Conservation (phyloP, 2,888 invertebrate genomes). For the Drosophila dives region DNA sequence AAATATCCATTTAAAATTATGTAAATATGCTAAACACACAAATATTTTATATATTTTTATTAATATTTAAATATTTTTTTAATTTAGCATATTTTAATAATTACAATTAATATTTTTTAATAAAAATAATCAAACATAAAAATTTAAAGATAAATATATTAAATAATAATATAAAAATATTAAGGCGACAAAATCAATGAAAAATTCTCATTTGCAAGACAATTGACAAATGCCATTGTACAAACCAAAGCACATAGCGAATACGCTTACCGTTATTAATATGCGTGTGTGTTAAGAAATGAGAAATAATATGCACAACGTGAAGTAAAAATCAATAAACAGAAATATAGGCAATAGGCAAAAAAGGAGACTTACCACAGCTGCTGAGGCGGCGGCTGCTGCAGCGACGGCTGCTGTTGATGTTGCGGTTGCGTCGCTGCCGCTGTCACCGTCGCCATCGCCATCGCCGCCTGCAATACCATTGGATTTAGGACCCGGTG, state of each 20-base stretch:
- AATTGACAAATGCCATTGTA: neutral
- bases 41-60: neutral
- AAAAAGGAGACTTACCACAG: conserved; percentile 76
- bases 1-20: neutral
- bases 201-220: neutral
- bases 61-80: neutral
- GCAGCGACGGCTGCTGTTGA: conserved; percentile 14
- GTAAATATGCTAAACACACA: neutral
- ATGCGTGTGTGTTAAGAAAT: conserved; percentile 24
- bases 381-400: conserved; percentile 58
- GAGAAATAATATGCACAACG: conserved; percentile 43
- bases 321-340: conserved; percentile 41
- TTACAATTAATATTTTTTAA: neutral
- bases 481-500: conserved; percentile 48
- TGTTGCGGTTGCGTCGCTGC: conserved; percentile 36
- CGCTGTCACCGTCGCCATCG: conserved; percentile 38
- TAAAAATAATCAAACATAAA: neutral
- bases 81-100: neutral
- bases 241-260: neutral
- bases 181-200: neutral
- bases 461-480: conserved; percentile 50
- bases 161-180: neutral
- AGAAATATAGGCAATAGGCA: conserved; percentile 31
- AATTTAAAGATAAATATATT: too few relatives aligned
- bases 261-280: neutral